phyloP scores from a whole-genome alignment of 1,140 invertebrate species.

The Riptortus pedestris region DNA sequence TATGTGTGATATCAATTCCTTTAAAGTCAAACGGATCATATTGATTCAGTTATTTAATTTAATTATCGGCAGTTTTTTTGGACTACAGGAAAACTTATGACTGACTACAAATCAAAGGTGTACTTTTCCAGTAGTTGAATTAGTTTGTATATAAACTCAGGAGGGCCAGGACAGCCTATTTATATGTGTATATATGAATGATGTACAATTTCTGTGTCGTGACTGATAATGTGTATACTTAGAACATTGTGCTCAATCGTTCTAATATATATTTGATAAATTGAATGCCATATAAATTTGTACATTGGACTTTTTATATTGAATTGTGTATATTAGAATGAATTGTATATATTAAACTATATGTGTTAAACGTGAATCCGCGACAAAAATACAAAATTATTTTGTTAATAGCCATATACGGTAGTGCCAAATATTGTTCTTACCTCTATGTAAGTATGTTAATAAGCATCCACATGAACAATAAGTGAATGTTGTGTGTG shows the following conservation, averaged over 20 bases:
- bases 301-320: conserved; percentile 7
- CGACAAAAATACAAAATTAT: conserved; percentile 17
- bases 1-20: conserved; percentile 30
- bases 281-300: conserved; percentile 5
- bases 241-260: conserved; percentile 23
- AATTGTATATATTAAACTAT: conserved; percentile 20
- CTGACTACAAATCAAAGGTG: conserved; percentile 5
- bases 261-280: conserved; percentile 14
- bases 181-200: conserved; percentile 12
- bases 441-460: conserved; percentile 20
- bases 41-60: conserved; percentile 15
- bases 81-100: neutral
- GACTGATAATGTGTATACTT: conserved; percentile 21
- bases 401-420: conserved; percentile 28
- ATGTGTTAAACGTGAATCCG: conserved; percentile 1
- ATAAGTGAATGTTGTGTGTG: neutral
- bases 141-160: conserved; percentile 3
- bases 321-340: conserved; percentile 1
- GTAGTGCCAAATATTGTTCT: conserved; percentile 32
- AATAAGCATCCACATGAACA: conserved; percentile 3
- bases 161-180: neutral
- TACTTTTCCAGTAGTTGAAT: conserved; percentile 9
- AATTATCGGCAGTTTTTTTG: neutral
- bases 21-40: conserved; percentile 9
- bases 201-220: conserved; percentile 22